phyloP scores from a whole-genome alignment of 2,113 vertebrate species.

The Panthera tigris region DNA sequence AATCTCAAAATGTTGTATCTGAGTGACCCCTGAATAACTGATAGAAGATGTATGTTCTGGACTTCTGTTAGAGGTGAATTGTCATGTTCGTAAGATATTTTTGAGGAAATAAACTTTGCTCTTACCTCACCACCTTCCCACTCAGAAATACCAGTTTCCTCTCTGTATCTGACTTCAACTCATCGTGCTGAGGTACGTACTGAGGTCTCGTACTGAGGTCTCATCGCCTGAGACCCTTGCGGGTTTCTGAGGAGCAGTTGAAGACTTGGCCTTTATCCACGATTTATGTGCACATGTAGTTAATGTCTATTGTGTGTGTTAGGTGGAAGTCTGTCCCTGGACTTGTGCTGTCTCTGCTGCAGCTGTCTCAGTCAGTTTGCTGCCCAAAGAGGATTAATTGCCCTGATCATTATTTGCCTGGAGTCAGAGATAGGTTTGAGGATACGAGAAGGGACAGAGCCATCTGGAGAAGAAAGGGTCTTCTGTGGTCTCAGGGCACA shows the following conservation, averaged over 20 bases:
- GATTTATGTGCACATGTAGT: background rate
- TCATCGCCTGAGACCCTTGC: background rate
- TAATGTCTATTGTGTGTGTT: background rate
- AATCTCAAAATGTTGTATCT: background rate
- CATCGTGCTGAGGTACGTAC: too few species aligned
- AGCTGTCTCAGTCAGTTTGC: background rate
- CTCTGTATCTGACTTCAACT: background rate
- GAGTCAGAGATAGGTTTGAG: background rate
- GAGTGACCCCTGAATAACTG: background rate
- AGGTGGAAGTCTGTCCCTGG: background rate
- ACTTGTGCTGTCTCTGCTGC: background rate
- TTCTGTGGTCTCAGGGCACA: background rate
- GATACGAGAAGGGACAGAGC: background rate
- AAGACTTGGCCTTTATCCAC: background rate
- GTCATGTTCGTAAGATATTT: background rate
- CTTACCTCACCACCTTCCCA: background rate
- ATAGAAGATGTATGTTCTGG: background rate
- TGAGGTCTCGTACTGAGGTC: too few species aligned
- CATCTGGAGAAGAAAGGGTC: background rate
- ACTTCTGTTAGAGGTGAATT: background rate
- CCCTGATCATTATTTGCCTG: background rate
- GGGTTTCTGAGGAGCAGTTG: background rate
- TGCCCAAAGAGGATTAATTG: background rate
- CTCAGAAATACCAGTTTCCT: background rate
- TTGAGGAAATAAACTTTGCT: background rate